Base-by-base conservation (phyloP, 2,113 vertebrate species). In the Myrmecophaga tridactyla region DNA sequence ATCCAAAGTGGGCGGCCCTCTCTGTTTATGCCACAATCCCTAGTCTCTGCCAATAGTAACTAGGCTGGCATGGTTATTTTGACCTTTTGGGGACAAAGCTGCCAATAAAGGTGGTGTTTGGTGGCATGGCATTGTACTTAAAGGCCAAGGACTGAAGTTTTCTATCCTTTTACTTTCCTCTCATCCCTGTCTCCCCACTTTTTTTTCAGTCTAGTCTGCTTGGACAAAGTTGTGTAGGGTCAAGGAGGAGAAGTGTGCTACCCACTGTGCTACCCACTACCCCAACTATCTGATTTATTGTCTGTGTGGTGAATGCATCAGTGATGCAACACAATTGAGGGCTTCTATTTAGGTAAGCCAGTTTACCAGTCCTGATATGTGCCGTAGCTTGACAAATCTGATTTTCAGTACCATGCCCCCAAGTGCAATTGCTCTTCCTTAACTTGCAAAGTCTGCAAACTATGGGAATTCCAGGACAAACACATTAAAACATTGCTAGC, bases 1-100 rank as follows among this genome's bases (percentile, higher is more conserved):
- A 97, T 97, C 89, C 88, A 89, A 77, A 86, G 82, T 95, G 86
- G 46, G 41, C 96, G 83, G 46, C 60, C 63, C 96, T 29, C 62
- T 89, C 34, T 7, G 85, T 15, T 72, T 88, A 10, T 80, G 69
- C 96, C 56, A 20, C 92, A 94, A 53, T 29, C 48, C 67, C 88
- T 94, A 67, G 82, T 69, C 91, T 29, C 43, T 77, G 48, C 94
- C 92, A 87, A 31, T 25, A 78, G 53, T 6, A 85, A 29, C 4
- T 86, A 73, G 95, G 77, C 75, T 86, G 77, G 56, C 85, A 86
- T 48, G 56, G 89, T 92, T 17, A 70, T 0, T 95, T 90, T 88
- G 34, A 95, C 78, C 72, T 36, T 73, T 27, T 76, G 39, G 41
- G 18, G 43, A 76, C 94, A 94, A 93, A 90, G 18, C 17, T 93